A percentile compares a stretch with the other conserved stretches of the same genome.
These are phyloP conservation scores for Meiosimyza decipiens DNA, from an alignment of 2,888 invertebrate species.

Conservation along the genomic window DNA sequence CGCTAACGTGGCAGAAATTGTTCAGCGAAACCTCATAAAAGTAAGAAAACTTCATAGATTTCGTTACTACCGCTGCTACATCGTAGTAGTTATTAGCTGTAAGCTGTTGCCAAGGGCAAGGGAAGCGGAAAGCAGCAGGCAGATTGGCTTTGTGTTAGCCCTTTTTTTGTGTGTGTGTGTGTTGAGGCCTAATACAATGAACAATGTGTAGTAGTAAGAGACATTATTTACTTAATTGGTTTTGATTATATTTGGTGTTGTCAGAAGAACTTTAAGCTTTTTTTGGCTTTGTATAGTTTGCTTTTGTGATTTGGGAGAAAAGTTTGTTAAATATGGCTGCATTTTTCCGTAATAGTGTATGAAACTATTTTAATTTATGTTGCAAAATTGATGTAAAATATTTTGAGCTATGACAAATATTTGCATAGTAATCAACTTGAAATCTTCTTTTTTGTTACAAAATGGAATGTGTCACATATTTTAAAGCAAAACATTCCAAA, in stretches of 20 bases:
- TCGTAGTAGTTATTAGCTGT: neutral
- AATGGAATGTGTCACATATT: too few species aligned
- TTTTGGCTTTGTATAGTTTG: slow-evolving; percentile 2
- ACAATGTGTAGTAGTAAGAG: neutral
- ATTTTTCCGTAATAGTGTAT: too few species aligned
- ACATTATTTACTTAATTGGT: slow-evolving; percentile 31
- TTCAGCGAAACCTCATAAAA: slow-evolving; percentile 32
- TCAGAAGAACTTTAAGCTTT: neutral
- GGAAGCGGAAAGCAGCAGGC: neutral
- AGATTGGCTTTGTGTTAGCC: neutral
- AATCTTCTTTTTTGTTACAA: too few species aligned
- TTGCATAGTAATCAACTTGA: too few species aligned
- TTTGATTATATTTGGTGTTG: slow-evolving; percentile 23
- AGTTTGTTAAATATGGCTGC: neutral
- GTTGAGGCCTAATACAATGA: too few species aligned
- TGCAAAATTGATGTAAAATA: too few species aligned
- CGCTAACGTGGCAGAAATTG: slow-evolving; percentile 34
- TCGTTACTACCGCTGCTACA: neutral
- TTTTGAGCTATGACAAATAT: too few species aligned
- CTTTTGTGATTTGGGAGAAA: neutral
- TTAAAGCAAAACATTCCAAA: too few species aligned
- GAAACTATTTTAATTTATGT: too few species aligned
- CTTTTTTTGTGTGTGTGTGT: neutral
- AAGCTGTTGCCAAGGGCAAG: neutral
- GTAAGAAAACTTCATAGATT: slow-evolving; percentile 21